Percentiles rank a stretch among this genome's conserved stretches.
Conservation (phyloP, 2,888 invertebrate genomes). For the Sussaba pulchella region DNA sequence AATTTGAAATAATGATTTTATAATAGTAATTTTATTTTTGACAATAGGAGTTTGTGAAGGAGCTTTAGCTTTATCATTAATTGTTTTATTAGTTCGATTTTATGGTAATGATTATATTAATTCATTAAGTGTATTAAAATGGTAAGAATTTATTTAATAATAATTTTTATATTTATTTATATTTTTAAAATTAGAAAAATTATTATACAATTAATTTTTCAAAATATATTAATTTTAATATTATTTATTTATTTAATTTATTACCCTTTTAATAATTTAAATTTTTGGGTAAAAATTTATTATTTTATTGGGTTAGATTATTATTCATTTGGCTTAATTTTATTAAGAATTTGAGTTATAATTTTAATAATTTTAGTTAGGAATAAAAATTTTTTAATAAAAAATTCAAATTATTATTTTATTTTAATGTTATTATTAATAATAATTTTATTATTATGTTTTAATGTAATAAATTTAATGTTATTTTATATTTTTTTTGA, state of each 20-base stretch:
- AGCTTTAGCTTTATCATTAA: slow-evolving; percentile 87
- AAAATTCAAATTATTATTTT: slow-evolving; percentile 84
- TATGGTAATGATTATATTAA: slow-evolving; percentile 89
- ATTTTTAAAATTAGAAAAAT: slow-evolving; percentile 85
- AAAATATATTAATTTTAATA: slow-evolving; percentile 64
- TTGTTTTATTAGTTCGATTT: slow-evolving; percentile 87
- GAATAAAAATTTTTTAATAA: slow-evolving; percentile 83
- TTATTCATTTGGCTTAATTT: slow-evolving; percentile 66
- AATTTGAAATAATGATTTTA: slow-evolving; percentile 85
- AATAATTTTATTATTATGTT: slow-evolving; percentile 86
- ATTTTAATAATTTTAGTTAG: slow-evolving; percentile 87
- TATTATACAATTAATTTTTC: slow-evolving; percentile 81
- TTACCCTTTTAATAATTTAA: slow-evolving; percentile 85
- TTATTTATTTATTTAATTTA: slow-evolving; percentile 84
- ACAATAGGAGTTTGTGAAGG: slow-evolving; percentile 88
- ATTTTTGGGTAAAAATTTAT: slow-evolving; percentile 33
- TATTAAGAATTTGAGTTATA: slow-evolving; percentile 87
- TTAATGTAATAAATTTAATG: slow-evolving; percentile 87
- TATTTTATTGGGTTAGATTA: slow-evolving; percentile 52
- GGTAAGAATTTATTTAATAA: slow-evolving; percentile 86
- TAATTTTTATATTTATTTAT: slow-evolving; percentile 85
- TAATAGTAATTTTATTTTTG: slow-evolving; percentile 87
- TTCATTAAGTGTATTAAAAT: slow-evolving; percentile 86
- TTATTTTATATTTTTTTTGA: slow-evolving; percentile 91
- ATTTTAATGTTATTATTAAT: slow-evolving; percentile 85